Base-by-base conservation (phyloP, 2,797 vertebrate species). In the Myiotriccus ornatus region DNA sequence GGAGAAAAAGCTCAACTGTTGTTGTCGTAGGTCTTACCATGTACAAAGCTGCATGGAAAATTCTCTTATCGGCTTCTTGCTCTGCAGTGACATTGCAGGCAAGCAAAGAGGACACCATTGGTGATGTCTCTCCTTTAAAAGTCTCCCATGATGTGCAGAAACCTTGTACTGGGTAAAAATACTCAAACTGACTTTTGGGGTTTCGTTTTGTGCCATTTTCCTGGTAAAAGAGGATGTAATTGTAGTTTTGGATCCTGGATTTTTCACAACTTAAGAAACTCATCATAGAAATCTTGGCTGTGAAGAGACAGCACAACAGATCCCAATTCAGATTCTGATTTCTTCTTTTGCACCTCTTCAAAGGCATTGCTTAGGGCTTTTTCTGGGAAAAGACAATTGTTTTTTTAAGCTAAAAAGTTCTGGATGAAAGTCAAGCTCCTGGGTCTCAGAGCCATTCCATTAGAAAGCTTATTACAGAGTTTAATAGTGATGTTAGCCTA, bases 381-480 rank as follows among this genome's bases (percentile, higher is more conserved):
- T 85, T 47, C 4, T 13, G 55, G 24, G 13, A 60, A 80, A 92
- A 84, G n/a, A 13, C 44, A 60, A 49, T 67, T 76, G 7, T 10
- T 92, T 95, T 94, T 84, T 50, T 44, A 89, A 94, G 27, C 32
- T 88, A 43, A 73, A 81, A 75, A 18, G 2, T 91, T 44, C 57
- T 78, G 59, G n/a, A 52, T 63, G 50, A 88, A 89, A 86, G 59
- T 83, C 49, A 89, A 87, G n/a, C 30, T 88, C 28, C 69, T 60
- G 23, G 7, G 12, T 91, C 27, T 84, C 56, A 79, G 30, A 69
- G 24, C 18, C 22, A 28, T 8, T 2, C 84, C 41, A 76, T 88
- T 84, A 88, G 65, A 90, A 92, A 94, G 34, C 12, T 57, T 93
- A 79, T 84, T 63, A 41, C 47, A 64, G 79, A 82, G 41, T 88